Conservation (phyloP, 2,888 invertebrate genomes). For the Luffia ferchaultella region DNA sequence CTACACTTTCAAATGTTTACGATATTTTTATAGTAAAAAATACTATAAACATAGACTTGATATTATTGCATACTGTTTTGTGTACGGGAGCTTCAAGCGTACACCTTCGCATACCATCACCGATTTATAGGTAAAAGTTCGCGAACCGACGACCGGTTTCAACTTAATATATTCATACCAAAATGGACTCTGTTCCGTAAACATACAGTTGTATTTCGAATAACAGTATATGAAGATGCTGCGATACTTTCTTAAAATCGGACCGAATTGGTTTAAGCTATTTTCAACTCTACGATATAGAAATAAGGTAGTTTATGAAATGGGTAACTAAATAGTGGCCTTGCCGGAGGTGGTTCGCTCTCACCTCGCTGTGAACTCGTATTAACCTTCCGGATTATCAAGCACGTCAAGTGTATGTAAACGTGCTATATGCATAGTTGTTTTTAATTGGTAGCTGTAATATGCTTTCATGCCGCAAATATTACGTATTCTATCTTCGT, state of each 20-base stretch:
- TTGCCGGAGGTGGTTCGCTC: constrained; percentile 60
- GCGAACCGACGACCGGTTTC: constrained; percentile 55
- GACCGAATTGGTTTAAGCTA: constrained; percentile 14
- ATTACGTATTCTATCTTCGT: no score
- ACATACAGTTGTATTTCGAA: not conserved
- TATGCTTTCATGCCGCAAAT: no score
- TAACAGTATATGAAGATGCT: constrained; percentile 18
- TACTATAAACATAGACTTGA: no score
- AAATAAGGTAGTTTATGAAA: constrained; percentile 37
- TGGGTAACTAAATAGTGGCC: constrained; percentile 44
- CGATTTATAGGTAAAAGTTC: constrained; percentile 66
- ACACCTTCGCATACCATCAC: not conserved
- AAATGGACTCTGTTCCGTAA: not conserved
- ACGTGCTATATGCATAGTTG: not conserved
- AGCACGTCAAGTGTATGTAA: constrained; percentile 40
- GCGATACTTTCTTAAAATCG: constrained; percentile 48
- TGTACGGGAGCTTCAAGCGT: not conserved
- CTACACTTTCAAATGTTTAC: no score
- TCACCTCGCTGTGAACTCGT: constrained; percentile 58
- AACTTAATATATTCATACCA: constrained; percentile 5
- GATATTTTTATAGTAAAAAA: no score
- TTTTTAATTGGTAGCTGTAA: not conserved
- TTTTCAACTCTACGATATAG: constrained; percentile 46
- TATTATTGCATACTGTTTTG: no score
- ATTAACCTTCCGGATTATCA: constrained; percentile 52